Evolutionary conservation across 1,140 invertebrate species (phyloP), one percentile per base, ranked within the genome.

Genomic region (Megathymus violae): DNA sequence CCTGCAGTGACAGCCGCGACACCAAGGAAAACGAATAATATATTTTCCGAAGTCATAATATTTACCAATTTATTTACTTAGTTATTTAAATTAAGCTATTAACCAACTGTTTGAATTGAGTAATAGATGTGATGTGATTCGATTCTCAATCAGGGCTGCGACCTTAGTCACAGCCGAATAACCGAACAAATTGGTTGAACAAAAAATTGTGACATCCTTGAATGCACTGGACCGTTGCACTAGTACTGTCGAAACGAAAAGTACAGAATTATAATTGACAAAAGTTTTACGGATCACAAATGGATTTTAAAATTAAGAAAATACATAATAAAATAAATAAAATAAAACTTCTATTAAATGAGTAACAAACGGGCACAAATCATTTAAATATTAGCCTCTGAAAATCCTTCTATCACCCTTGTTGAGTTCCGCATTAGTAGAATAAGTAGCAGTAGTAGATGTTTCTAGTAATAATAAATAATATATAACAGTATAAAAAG

Each of bases 141-240:
- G 22, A 64, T 38, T 58, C 11, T 44, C 9, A 9, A 60, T 47
- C 68, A 65, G 68, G 68, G 58, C 43, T 66, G 43, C 48, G 78
- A 77, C 77, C 74, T 81, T 68, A 50, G 64, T 60, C 43, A 63
- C 59, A 69, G 62, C 62, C 66, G 64, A 73, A 41, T 74, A 34
- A 52, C 16, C 66, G 9, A 62, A 58, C 66, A 69, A 69, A 69
- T 66, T 70, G 50, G 43, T 17, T 43, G 3, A 11, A 56, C 65
- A 72, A 78, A 82, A 81, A 79, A 71, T 47, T 65, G 65, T 81
- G 68, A 17, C 75, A 83, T 81, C 80, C 78, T 83, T 83, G 80
- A 67, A 59, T 64, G 41, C 69, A 64, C 31, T 62, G 25, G 44
- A 69, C 44, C 68, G 62, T 69, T 69, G 56, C 51, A 67, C 40